Evolutionary conservation across 2,888 invertebrate species (phyloP).

Genomic region (Lamproptera curius): DNA sequence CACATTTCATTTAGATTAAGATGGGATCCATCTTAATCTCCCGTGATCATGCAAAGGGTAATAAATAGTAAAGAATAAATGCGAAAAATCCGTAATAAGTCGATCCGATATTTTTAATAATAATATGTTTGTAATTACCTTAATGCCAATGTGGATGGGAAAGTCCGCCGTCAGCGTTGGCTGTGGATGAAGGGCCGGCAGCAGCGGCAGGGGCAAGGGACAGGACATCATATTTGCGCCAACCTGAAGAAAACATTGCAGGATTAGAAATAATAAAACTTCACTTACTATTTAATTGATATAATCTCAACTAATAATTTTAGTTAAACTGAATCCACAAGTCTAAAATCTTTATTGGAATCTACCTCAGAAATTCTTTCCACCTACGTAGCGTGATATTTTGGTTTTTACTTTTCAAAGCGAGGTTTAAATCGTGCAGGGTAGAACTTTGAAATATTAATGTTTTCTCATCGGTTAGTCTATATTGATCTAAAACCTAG

Average conservation of each 20-base stretch:
- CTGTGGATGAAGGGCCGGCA: conserved; percentile 79
- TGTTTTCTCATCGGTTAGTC: too few relatives aligned
- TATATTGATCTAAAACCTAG: too few relatives aligned
- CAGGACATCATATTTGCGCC: conserved; percentile 82
- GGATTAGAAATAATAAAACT: background rate
- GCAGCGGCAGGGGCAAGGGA: conserved; percentile 80
- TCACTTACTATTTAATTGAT: background rate
- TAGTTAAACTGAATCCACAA: background rate
- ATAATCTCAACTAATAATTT: background rate
- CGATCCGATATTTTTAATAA: too few relatives aligned
- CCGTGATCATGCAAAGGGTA: too few relatives aligned
- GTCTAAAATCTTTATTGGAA: background rate
- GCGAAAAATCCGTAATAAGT: too few relatives aligned
- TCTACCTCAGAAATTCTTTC: too few relatives aligned
- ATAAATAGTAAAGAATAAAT: too few relatives aligned
- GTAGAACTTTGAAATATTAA: too few relatives aligned
- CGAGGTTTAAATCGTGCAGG: background rate
- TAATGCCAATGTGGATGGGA: conserved; percentile 81
- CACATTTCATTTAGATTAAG: too few relatives aligned
- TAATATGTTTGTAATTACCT: conserved; percentile 78
- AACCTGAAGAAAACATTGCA: conserved; percentile 46
- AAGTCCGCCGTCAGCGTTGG: conserved; percentile 79
- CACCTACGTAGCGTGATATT: background rate
- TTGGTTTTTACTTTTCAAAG: background rate
- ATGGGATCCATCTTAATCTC: too few relatives aligned